A percentile compares a stretch with the other conserved stretches of the same genome.
Conservation (phyloP, 2,888 invertebrate species). For the Mesochorus sp. region DNA sequence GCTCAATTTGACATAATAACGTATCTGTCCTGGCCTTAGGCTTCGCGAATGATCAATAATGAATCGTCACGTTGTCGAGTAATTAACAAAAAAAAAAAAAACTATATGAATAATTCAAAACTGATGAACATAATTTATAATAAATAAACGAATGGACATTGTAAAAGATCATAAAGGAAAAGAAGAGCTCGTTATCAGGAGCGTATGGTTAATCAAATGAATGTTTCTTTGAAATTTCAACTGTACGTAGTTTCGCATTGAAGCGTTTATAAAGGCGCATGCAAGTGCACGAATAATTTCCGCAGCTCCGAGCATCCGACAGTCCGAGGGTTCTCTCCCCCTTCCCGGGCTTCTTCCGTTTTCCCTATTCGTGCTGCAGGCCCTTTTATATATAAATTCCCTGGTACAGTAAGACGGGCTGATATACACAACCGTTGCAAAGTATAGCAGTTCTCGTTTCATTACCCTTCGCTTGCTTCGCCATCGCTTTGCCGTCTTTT, state of each 20-base stretch:
- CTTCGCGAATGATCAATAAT: too few relatives aligned
- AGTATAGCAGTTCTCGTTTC: slow-evolving; percentile 31
- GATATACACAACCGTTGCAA: slow-evolving; percentile 18
- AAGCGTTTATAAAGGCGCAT: background rate
- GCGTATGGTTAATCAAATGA: background rate
- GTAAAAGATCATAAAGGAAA: background rate
- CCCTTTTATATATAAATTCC: background rate
- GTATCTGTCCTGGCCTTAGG: too few relatives aligned
- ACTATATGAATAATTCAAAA: too few relatives aligned
- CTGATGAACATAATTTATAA: too few relatives aligned
- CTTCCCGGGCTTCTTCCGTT: slow-evolving; percentile 1
- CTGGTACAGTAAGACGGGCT: slow-evolving; percentile 6
- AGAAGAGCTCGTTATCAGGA: background rate
- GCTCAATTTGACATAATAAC: too few relatives aligned
- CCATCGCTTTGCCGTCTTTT: slow-evolving; percentile 38
- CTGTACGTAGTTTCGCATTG: background rate
- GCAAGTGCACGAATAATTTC: slow-evolving; percentile 27
- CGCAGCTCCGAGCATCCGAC: background rate
- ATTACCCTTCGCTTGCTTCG: background rate
- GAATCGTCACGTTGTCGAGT: background rate
- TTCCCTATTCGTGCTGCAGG: slow-evolving; percentile 24
- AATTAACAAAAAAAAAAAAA: too few relatives aligned
- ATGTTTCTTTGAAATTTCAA: too few relatives aligned
- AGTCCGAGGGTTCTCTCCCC: background rate
- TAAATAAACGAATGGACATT: too few relatives aligned